Evolutionary conservation across 2,797 vertebrate species (phyloP), one percentile per base, ranked within the genome.

Genomic region (Rousettus madagascariensis): DNA sequence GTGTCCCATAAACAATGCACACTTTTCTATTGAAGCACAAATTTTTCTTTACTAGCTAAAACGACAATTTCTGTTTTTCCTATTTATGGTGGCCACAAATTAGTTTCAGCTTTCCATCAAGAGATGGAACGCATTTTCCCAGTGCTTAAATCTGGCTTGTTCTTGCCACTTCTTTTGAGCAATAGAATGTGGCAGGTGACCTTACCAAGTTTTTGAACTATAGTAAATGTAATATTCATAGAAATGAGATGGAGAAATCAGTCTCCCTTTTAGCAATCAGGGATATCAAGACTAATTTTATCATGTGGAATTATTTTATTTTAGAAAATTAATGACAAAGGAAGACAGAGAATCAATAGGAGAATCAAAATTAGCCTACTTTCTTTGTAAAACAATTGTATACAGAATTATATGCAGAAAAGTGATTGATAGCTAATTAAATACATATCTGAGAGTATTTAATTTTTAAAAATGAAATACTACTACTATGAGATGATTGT

Each of bases 261-360:
- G 6, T 68, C 8, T 84, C 8, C 33, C 43, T 30, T 69, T 15
- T 36, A 75, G 11, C 6, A 33, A 49, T 68, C 57, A 49, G 22
- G 30, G 46, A 88, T 79, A 74, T 94, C 22, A 68, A 78, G 36
- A 55, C 9, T 63, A 78, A 74, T 59, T 86, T 49, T 66, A n/a
- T 91, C 10, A 30, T 20, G 28, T 55, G 24, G 17, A 61, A 59
- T 19, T 72, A 71, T 57, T 79, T 79, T 72, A 71, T 80, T 75
- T 93, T 93, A 69, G 88, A 83, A 89, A 88, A 63, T 91, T 85
- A 84, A 38, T 33, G 43, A 26, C 13, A 78, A 84, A 13, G 55
- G n/a, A 57, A 68, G 30, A 69, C 71, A 55, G 26, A 68, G 17
- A 71, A 72, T 49, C 66, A 7, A 66, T n/a, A 61, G 33, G 16